Base-by-base conservation (phyloP, 2,888 invertebrate species). In the Stenichneumon culpator region DNA sequence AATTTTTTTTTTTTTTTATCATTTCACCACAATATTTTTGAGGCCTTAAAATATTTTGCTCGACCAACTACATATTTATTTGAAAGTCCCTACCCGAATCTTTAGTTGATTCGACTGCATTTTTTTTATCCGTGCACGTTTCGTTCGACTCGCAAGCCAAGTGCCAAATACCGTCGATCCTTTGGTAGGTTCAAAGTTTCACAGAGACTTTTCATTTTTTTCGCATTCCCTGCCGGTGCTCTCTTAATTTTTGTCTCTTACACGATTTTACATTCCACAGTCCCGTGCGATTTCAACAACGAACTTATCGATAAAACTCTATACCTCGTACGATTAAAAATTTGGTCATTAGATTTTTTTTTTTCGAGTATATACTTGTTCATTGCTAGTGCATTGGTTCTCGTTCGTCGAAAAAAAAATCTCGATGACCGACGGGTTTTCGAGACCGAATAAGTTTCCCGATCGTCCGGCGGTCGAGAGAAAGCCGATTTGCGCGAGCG, bases 261-360 rank as follows among this genome's bases (percentile, higher is more conserved):
- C 65, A 67, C 47, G 60, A 57, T 72, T n/a, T 82, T 39, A n/a
- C 68, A 50, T 36, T 44, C 47, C 67, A 57, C 47, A 47, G 73
- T 63, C 50, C 47, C 39, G 72, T 47, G 77, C 63, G 52, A 68
- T 68, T 54, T 39, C 44, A 39, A 44, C 44, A 57, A 68, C 44
- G 25, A 78, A 78, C 57, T 68, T 44, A 50, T 47, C 57, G n/a
- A 68, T 50, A 7, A 0, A 47, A 7, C 25, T 67, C 25, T 22
- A 57, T 25, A 9, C 6, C 22, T 19, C 19, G 57, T 14, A 22
- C 68, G 19, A 69, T 54, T 32, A 69, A 25, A 78, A 69, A 68
- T 68, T 54, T 54, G 44, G 39, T 54, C 36, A 39, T 39, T 54
- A n/a, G 47, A 44, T 16, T 44, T 16, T 44, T 44, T 14, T 44